phyloP scores from a whole-genome alignment of 2,888 invertebrate species.

The Rutpela maculata region DNA sequence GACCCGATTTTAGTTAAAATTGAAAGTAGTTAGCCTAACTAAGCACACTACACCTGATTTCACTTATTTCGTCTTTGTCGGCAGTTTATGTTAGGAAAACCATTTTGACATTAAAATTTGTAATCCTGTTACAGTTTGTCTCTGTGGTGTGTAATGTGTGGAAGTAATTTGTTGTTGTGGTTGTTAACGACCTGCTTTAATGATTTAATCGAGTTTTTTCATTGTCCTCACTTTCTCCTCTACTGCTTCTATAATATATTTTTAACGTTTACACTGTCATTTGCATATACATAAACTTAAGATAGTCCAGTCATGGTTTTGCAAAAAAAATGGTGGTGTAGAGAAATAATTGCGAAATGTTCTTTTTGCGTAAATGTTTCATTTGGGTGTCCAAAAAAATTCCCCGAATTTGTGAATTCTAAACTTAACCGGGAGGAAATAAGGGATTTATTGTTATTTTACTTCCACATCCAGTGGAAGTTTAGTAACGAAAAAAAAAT shows the following conservation, averaged over 20 bases:
- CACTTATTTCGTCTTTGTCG: constrained; percentile 22
- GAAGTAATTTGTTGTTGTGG: constrained; percentile 23
- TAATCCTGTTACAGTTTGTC: constrained; percentile 17
- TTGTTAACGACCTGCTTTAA: constrained; percentile 10
- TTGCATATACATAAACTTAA: not conserved
- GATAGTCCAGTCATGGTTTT: not conserved
- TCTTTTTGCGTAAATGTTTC: no score
- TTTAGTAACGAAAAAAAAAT: no score
- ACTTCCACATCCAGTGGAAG: no score
- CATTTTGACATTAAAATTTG: constrained; percentile 15
- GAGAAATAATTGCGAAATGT: no score
- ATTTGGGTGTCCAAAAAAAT: no score
- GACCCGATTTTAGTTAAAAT: constrained; percentile 9
- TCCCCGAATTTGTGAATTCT: no score
- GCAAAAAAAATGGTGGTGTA: no score
- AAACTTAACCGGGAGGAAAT: no score
- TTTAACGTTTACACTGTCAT: not conserved
- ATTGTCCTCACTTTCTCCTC: not conserved
- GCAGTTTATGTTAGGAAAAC: constrained; percentile 1
- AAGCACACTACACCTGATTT: constrained; percentile 9
- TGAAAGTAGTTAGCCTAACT: constrained; percentile 1
- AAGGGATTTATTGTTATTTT: no score
- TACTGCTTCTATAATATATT: not conserved
- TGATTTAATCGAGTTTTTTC: constrained; percentile 7
- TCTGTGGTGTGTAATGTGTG: constrained; percentile 16